Evolutionary conservation across 2,888 invertebrate species (phyloP).

Genomic region (Boloria euphrosyne): DNA sequence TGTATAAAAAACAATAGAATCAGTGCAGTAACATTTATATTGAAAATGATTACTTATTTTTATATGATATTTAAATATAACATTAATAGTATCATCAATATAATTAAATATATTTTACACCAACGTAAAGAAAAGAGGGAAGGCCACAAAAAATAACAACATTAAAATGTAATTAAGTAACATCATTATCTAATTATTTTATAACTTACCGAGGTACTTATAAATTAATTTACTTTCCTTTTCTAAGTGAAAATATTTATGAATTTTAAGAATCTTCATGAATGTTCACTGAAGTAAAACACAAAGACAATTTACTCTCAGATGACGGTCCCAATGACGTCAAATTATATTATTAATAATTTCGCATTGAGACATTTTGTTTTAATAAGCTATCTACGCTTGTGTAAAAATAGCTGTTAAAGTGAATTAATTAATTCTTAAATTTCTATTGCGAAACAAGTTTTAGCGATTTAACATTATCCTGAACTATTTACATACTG

Average conservation of each 20-base stretch:
- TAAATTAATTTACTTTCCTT: no score
- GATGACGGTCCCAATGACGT: constrained; percentile 11
- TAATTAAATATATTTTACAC: constrained; percentile 15
- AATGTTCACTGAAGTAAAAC: constrained; percentile 1
- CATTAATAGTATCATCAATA: not conserved
- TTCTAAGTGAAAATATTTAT: constrained; percentile 2
- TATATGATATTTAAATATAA: constrained; percentile 7
- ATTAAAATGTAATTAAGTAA: constrained; percentile 1
- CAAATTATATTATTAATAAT: constrained; percentile 10
- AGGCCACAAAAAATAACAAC: constrained; percentile 36
- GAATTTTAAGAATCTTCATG: not conserved
- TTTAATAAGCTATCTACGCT: constrained; percentile 22
- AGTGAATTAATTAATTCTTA: constrained; percentile 17
- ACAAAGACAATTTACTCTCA: not conserved
- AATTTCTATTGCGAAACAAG: constrained; percentile 21
- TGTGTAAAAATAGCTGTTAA: constrained; percentile 31
- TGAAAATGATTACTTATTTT: not conserved
- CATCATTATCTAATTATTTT: not conserved
- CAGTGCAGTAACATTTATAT: constrained; percentile 30
- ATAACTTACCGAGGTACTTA: no score
- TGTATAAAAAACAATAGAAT: constrained; percentile 22
- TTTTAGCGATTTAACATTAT: constrained; percentile 8
- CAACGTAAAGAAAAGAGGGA: constrained; percentile 20
- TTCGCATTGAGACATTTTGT: constrained; percentile 12
- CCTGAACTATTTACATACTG: constrained; percentile 17